Base-by-base conservation (phyloP, 1,140 invertebrate species). In the Tetramorium alpestre region DNA sequence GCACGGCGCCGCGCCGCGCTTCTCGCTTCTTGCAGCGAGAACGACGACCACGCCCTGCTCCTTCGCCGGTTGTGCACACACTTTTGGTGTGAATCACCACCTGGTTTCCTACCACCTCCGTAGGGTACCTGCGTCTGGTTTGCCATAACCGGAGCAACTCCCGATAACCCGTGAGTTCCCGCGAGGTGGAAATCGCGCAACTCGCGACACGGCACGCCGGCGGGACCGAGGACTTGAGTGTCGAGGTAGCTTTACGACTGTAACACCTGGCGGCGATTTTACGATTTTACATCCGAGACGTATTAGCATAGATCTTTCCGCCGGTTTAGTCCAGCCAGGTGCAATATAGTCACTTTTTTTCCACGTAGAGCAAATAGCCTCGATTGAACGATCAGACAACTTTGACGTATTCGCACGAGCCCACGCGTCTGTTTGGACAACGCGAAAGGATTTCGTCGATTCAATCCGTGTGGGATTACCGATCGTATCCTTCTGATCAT, bases 71-170 rank as follows among this genome's bases (percentile, higher is more conserved):
- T 69, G 25, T 72, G 38, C 69, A 51, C 75, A 5, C 38, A 18
- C 85, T 82, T 60, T 78, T 65, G 89, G 90, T 93, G 90, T 93
- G 92, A 93, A 92, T 93, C 93, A 93, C 90, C 70, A 88, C 89
- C 90, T 88, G 91, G 89, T 91, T 73, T 81, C 56, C 69, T 89
- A 85, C 77, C 85, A 72, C n/a, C 67, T 78, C n/a, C 60, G 56
- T 76, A 22, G 51, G 81, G 60, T 89, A 56, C 18, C 33, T 47
- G 41, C 60, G 75, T 86, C 84, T 51, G 88, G 58, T 69, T 82
- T 49, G 72, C 86, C 84, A 88, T 92, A 93, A 93, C 89, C 91
- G 91, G 92, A 93, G 90, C 92, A 93, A 60, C 78, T 82, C 72
- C 82, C 85, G 91, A 91, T 92, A 92, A 91, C 85, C 78, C 88